Evolutionary conservation across 2,888 invertebrate genomes (phyloP), one percentile per base, ranked within the genome.

Genomic region (Drosophila phalerata): DNA sequence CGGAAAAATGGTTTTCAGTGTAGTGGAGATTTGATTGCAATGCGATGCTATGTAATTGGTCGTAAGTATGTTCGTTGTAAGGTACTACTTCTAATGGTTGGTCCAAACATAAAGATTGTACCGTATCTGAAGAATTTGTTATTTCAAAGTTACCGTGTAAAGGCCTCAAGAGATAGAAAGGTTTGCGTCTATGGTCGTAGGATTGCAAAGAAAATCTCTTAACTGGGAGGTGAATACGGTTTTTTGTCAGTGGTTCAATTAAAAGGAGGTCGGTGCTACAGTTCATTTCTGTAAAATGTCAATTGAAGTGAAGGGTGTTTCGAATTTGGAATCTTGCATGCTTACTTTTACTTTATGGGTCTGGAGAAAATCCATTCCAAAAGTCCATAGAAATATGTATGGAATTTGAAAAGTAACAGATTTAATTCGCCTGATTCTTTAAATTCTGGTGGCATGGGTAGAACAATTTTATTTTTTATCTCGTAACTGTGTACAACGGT

Each of bases 341-440:
- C 17, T 40, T 40, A 60, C 28, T 28, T 42, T 40, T 32, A 49
- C 40, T 28, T 28, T 8, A 6, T 37, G 37, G n/a, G 37, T 9
- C 9, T 8, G 10, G 0, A 60, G 30, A 30, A 49, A 30, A 32
- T 60, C 49, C 40, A 60, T 38, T 5, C 58, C 57, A 38, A 17
- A 34, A 37, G 45, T 1, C 56, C 45, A 45, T 56, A 15, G 10
- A 45, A 56, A 3, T 37, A 45, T 15, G 34, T 25, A 34, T 47
- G 45, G n/a, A 55, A 55, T 10, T 55, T 19, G 15, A 45, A 56
- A 34, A 34, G 32, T 43, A 43, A n/a, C 5, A 37, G n/a, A 2
- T 6, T n/a, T 37, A 37, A n/a, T n/a, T n/a, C n/a, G 5, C 37
- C 37, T n/a, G 37, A 6, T 6, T 37, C n/a, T 6, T 37, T 37